Conservation (phyloP, 2,888 invertebrate genomes). For the Dryococelus australis region DNA sequence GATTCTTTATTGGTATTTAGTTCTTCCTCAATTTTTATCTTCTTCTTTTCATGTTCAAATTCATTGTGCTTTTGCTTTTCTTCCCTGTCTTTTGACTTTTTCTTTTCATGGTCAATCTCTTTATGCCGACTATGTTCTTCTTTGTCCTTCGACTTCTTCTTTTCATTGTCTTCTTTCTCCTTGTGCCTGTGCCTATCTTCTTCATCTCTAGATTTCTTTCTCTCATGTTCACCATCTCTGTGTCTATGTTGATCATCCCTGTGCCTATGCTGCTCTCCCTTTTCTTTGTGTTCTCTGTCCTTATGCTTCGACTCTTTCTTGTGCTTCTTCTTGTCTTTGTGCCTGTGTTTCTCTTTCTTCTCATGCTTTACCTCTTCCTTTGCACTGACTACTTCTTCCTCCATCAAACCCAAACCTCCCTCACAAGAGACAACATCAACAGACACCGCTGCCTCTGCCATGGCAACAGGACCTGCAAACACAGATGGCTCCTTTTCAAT, state of each 20-base stretch:
- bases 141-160: conserved; percentile 43
- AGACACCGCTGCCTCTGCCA: conserved; percentile 66
- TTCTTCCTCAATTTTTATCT: neutral
- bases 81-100: conserved; percentile 51
- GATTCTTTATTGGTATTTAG: neutral
- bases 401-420: conserved; percentile 48
- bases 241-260: conserved; percentile 51
- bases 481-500: conserved; percentile 60
- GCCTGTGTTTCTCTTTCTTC: conserved; percentile 40
- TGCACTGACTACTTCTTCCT: conserved; percentile 40
- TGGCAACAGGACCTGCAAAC: conserved; percentile 60
- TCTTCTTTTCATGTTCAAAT: neutral
- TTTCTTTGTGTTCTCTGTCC: conserved; percentile 50
- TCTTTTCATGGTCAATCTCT: conserved; percentile 40
- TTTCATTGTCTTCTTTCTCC: conserved; percentile 47
- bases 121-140: conserved; percentile 33
- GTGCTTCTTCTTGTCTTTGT: conserved; percentile 47
- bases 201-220: conserved; percentile 47
- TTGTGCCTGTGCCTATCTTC: conserved; percentile 45
- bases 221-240: conserved; percentile 49
- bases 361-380: conserved; percentile 40
- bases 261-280: conserved; percentile 48
- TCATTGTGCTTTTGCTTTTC: conserved; percentile 50
- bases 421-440: conserved; percentile 61
- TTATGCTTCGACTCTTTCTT: conserved; percentile 46